These are phyloP conservation scores for Bembecia ichneumoniformis DNA, from an alignment of 2,888 invertebrate genomes.

Conservation along the genomic window DNA sequence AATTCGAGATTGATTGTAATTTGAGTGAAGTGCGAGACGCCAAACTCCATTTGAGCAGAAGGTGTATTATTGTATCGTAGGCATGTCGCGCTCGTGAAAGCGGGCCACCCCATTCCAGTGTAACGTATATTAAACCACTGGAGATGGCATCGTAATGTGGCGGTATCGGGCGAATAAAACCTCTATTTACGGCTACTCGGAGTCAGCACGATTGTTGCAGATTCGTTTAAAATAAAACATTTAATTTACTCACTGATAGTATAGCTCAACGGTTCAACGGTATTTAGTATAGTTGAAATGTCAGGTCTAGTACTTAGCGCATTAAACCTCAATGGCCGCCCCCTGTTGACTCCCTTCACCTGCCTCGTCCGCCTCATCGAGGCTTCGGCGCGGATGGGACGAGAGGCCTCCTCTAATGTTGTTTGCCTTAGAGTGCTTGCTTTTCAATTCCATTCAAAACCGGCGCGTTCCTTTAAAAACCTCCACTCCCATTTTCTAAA, in stretches of 20 bases:
- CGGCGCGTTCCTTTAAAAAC: conserved; percentile 13
- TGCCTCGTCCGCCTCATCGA: neutral
- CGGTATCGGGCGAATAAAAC: no score
- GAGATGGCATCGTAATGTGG: no score
- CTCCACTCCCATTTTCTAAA: conserved; percentile 3
- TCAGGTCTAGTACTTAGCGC: no score
- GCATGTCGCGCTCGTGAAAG: neutral
- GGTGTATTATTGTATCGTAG: neutral
- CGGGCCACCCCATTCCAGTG: neutral
- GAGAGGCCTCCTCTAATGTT: neutral
- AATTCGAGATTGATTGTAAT: neutral
- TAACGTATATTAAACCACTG: no score
- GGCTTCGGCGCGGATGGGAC: neutral
- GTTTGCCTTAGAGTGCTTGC: conserved; percentile 7
- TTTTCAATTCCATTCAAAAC: conserved; percentile 15
- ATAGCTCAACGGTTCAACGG: no score
- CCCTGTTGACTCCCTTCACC: neutral
- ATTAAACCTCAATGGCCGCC: no score
- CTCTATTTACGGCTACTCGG: no score
- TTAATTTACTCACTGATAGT: no score
- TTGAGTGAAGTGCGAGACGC: neutral
- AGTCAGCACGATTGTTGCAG: no score
- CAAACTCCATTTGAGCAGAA: neutral
- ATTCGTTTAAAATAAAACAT: no score
- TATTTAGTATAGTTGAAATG: no score